A percentile compares a stretch with the other conserved stretches of the same genome.
These are phyloP conservation scores for Babyrousa celebensis DNA, from an alignment of 2,797 vertebrate genomes.

Conservation along the genomic window DNA sequence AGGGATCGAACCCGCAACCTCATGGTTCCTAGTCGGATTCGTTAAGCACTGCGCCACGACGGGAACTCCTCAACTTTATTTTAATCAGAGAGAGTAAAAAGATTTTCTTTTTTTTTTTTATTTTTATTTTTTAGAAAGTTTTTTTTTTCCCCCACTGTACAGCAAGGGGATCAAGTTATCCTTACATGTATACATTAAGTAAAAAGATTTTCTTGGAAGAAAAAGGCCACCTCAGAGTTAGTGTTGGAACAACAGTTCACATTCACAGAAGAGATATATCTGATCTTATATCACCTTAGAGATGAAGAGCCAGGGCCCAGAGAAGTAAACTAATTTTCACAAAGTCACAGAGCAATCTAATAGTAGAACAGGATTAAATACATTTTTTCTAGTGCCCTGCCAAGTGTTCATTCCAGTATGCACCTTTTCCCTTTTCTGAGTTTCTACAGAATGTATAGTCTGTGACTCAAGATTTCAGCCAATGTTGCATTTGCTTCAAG, in stretches of 20 bases:
- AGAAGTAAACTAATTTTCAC: constrained; percentile 65
- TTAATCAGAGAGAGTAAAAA: too few relatives aligned
- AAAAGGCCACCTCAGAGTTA: constrained; percentile 12
- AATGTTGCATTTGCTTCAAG: constrained; percentile 5
- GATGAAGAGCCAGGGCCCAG: constrained; percentile 48
- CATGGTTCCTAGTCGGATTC: too few relatives aligned
- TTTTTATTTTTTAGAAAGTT: too few relatives aligned
- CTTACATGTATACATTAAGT: neutral
- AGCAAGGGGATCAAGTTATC: too few relatives aligned
- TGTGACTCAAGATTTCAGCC: neutral
- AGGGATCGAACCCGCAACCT: too few relatives aligned
- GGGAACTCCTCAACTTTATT: too few relatives aligned
- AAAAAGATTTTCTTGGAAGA: constrained; percentile 10
- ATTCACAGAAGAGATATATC: neutral
- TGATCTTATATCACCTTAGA: constrained; percentile 3
- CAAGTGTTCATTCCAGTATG: neutral
- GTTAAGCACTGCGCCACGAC: too few relatives aligned
- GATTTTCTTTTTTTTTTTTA: too few relatives aligned
- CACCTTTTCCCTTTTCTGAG: constrained; percentile 58
- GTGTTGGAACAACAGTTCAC: neutral
- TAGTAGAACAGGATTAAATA: neutral
- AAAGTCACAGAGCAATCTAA: constrained; percentile 24
- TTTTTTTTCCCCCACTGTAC: too few relatives aligned
- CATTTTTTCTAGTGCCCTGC: neutral
- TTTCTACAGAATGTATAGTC: constrained; percentile 48